A percentile compares a stretch with the other conserved stretches of the same genome.
Conservation (phyloP, 2,888 invertebrate species). For the Glyphotaelius pellucidus region DNA sequence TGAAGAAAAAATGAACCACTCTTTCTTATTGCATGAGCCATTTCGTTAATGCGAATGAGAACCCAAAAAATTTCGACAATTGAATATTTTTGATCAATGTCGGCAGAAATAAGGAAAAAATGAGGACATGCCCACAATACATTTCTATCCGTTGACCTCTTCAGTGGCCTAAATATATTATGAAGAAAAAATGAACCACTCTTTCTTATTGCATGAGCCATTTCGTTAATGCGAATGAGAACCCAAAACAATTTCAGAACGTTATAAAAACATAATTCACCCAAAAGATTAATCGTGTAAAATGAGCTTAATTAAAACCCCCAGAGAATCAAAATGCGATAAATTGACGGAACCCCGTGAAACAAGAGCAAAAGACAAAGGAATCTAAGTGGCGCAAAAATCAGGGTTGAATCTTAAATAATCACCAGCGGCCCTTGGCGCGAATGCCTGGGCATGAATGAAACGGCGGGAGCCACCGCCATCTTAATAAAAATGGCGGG, state of each 20-base stretch:
- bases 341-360: slow-evolving; percentile 10
- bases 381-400: slow-evolving; percentile 43
- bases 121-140: background rate
- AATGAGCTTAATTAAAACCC: slow-evolving; percentile 40
- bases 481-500: background rate
- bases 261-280: background rate
- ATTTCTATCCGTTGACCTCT: background rate
- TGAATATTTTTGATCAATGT: background rate
- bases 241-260: background rate
- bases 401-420: background rate
- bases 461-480: slow-evolving; percentile 10
- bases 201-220: background rate
- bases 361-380: background rate
- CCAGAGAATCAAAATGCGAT: slow-evolving; percentile 28
- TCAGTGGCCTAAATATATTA: background rate
- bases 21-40: background rate
- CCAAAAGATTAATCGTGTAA: background rate
- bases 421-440: background rate
- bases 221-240: background rate
- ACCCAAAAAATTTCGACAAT: background rate
- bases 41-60: background rate
- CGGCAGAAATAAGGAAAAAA: background rate
- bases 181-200: background rate
- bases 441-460: slow-evolving; percentile 37
- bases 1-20: background rate